phyloP scores from a whole-genome alignment of 2,888 invertebrate genomes.

The Eretmocerus hayati region DNA sequence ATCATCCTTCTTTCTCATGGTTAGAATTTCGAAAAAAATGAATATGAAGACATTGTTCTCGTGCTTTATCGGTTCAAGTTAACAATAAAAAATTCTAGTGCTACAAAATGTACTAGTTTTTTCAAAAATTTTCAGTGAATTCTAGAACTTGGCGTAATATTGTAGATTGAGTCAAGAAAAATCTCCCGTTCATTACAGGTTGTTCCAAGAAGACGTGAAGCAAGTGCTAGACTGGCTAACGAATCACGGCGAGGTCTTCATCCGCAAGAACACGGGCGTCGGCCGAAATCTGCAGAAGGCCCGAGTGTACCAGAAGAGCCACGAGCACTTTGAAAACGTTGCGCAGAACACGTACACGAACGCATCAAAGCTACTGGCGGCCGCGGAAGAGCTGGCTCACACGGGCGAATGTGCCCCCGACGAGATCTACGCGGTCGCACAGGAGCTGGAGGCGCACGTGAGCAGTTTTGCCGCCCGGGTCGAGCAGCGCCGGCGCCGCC shows the following conservation, averaged over 20 bases:
- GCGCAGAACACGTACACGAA: conserved; percentile 98
- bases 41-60: no score
- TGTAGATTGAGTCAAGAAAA: neutral
- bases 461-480: conserved; percentile 90
- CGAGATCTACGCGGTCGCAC: conserved; percentile 90
- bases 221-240: conserved; percentile 96
- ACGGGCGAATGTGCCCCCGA: conserved; percentile 96
- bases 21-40: no score
- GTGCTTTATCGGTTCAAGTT: no score
- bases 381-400: conserved; percentile 91
- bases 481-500: conserved; percentile 77
- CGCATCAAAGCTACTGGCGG: conserved; percentile 91
- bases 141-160: no score
- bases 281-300: conserved; percentile 93
- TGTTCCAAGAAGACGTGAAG: conserved; percentile 96
- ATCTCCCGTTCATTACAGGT: conserved; percentile 39
- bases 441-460: conserved; percentile 88
- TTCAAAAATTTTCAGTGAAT: no score
- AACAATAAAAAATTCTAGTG: no score
- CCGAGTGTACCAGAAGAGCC: conserved; percentile 93
- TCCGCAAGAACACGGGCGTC: conserved; percentile 94
- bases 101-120: no score
- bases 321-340: conserved; percentile 97
- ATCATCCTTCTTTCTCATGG: no score
- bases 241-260: conserved; percentile 95